Conservation (phyloP, 2,888 invertebrate genomes). For the Pseudococcus viburni region DNA sequence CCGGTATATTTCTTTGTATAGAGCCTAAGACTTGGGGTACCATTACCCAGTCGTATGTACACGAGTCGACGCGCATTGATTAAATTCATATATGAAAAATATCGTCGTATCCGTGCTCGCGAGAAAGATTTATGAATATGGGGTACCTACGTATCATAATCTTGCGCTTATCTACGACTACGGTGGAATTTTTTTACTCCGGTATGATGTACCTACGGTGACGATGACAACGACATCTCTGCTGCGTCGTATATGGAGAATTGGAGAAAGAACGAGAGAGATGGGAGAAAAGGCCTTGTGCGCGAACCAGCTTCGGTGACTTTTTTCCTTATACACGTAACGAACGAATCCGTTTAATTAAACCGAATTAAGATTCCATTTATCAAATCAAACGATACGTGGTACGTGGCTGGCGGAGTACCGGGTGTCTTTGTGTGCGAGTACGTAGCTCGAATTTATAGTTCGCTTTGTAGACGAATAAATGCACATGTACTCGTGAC, state of each 20-base stretch:
- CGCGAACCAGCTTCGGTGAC: neutral
- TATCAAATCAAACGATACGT: neutral
- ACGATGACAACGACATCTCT: neutral
- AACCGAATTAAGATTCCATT: constrained; percentile 43
- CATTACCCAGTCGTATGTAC: neutral
- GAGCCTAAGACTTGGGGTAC: neutral
- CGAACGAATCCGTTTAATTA: constrained; percentile 32
- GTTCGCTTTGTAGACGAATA: neutral
- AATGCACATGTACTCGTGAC: neutral
- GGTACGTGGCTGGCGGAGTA: neutral
- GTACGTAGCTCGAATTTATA: too few species aligned
- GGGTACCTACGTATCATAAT: neutral
- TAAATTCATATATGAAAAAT: neutral
- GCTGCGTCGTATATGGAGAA: too few species aligned
- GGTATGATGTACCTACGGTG: too few species aligned
- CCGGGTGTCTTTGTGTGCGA: neutral
- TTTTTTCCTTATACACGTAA: constrained; percentile 3
- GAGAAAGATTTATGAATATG: neutral
- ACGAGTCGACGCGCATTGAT: neutral
- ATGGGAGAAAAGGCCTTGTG: too few species aligned
- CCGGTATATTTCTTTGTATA: neutral
- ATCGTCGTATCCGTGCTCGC: neutral
- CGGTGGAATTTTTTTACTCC: too few species aligned
- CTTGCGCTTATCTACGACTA: too few species aligned
- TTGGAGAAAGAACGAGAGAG: too few species aligned